These are phyloP conservation scores for Etheostoma nigrum DNA, from an alignment of 2,797 vertebrate genomes.

Conservation along the genomic window DNA sequence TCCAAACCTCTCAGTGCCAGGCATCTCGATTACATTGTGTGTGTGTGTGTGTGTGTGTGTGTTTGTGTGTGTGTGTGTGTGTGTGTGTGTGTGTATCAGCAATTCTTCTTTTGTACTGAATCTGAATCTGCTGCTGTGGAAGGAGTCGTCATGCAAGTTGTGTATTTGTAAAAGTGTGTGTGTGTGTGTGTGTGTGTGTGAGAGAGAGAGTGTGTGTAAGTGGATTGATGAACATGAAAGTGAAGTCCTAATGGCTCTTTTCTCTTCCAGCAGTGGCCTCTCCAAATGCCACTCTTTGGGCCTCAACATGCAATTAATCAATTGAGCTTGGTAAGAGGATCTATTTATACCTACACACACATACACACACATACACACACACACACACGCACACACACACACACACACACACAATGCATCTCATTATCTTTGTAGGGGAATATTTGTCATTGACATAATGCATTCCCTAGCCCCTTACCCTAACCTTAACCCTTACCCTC, in stretches of 20 bases:
- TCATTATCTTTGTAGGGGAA: too few species aligned
- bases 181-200: slow-evolving; percentile 35
- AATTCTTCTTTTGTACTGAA: slow-evolving; percentile 39
- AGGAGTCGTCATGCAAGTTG: slow-evolving; percentile 35
- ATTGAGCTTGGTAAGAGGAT: slow-evolving; percentile 76
- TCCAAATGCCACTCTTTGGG: slow-evolving; percentile 68
- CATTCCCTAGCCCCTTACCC: too few species aligned
- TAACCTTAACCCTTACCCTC: too few species aligned
- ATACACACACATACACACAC: slow-evolving; percentile 43
- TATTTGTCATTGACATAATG: too few species aligned
- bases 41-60: slow-evolving; percentile 32
- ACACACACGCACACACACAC: background rate
- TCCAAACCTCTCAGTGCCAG: slow-evolving; percentile 70
- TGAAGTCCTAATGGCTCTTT: slow-evolving; percentile 76
- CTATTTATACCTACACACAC: slow-evolving; percentile 67
- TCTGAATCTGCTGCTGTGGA: slow-evolving; percentile 23
- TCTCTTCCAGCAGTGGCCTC: slow-evolving; percentile 69
- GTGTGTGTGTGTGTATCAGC: slow-evolving; percentile 13
- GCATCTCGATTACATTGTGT: slow-evolving; percentile 65
- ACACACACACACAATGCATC: background rate
- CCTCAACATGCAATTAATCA: slow-evolving; percentile 83
- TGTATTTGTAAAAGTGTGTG: background rate
- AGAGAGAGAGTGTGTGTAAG: slow-evolving; percentile 12
- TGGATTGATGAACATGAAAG: slow-evolving; percentile 63
- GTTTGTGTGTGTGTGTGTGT: slow-evolving; percentile 24